phyloP scores from a whole-genome alignment of 2,113 vertebrate genomes.

The Helogale parvula region DNA sequence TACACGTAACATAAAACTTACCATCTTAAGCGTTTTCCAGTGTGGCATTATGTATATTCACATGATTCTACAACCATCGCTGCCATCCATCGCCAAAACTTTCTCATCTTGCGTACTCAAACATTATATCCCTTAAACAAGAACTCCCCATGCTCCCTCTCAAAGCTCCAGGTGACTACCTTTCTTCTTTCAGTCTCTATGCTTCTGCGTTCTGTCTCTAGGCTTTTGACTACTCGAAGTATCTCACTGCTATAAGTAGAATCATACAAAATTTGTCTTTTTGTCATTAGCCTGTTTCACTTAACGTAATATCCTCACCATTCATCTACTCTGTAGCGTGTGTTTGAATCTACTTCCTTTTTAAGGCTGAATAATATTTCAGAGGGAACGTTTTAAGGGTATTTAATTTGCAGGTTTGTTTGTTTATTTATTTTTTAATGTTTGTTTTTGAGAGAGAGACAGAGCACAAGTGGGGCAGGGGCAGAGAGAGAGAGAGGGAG shows the following conservation, averaged over 20 bases:
- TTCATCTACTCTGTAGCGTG: neutral
- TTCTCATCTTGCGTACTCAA: neutral
- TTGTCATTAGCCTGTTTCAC: neutral
- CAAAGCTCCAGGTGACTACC: neutral
- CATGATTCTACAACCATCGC: neutral
- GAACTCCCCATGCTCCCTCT: neutral
- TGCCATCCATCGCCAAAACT: neutral
- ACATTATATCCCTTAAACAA: neutral
- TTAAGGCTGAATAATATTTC: slow-evolving; percentile 44
- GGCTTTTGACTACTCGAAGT: neutral
- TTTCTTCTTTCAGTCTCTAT: neutral
- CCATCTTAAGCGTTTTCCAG: neutral
- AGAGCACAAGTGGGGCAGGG: too few species aligned
- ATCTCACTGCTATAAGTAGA: neutral
- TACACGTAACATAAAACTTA: neutral
- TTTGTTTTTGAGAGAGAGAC: too few species aligned
- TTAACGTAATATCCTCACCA: neutral
- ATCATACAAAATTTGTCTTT: neutral
- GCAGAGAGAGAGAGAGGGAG: too few species aligned
- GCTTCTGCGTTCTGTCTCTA: neutral
- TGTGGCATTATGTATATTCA: neutral
- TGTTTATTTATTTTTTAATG: too few species aligned
- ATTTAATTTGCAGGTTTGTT: neutral
- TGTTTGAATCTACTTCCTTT: neutral
- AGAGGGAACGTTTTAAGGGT: neutral